These are phyloP conservation scores for Anabas testudineus DNA, from an alignment of 2,797 vertebrate species.

Conservation along the genomic window DNA sequence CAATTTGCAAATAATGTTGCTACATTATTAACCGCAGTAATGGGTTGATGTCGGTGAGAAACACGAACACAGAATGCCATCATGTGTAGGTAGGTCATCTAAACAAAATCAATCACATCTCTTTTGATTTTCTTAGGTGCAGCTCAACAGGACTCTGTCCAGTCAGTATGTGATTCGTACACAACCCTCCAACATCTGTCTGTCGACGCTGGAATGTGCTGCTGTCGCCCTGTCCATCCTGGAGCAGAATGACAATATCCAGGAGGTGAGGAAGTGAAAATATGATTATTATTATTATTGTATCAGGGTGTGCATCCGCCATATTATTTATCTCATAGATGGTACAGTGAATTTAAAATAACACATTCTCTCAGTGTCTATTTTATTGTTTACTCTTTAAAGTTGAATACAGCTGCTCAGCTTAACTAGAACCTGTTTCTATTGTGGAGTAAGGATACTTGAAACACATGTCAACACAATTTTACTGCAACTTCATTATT, in stretches of 20 bases:
- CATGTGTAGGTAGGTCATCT: no score
- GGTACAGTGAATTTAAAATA: neutral
- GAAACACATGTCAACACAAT: no score
- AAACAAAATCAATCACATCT: neutral
- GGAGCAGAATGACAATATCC: conserved; percentile 90
- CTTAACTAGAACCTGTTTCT: no score
- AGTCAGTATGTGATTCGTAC: conserved; percentile 98
- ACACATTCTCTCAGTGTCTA: no score
- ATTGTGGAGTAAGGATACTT: no score
- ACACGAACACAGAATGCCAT: no score
- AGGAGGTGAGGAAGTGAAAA: conserved; percentile 85
- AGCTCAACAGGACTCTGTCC: conserved; percentile 89
- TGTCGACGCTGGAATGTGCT: conserved; percentile 97
- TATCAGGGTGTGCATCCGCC: neutral
- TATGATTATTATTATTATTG: neutral
- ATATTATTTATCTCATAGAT: neutral
- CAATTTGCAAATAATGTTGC: neutral
- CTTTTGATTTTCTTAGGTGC: conserved; percentile 85
- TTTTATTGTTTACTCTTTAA: no score
- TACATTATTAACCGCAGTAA: neutral
- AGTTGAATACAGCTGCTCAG: no score
- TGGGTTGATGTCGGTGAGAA: no score
- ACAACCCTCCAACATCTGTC: conserved; percentile 94
- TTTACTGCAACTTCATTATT: no score
- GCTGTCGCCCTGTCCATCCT: conserved; percentile 91